Percentiles rank a stretch among this genome's conserved stretches.
These are phyloP conservation scores for Onychomys torridus DNA, from an alignment of 2,797 vertebrate genomes.

Conservation along the genomic window DNA sequence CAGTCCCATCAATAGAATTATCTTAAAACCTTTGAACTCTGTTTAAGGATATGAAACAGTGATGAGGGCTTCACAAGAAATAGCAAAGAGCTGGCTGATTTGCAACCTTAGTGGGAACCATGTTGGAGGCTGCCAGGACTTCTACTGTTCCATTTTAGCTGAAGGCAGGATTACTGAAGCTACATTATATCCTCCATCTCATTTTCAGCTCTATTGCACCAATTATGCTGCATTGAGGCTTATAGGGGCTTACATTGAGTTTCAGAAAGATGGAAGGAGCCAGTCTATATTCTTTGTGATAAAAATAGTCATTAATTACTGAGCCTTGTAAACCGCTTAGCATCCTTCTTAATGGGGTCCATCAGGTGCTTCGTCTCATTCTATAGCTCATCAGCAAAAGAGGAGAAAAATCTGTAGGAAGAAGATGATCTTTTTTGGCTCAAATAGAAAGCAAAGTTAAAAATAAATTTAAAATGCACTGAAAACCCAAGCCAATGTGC, in stretches of 20 bases:
- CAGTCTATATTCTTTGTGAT: conserved; percentile 87
- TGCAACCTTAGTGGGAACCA: conserved; percentile 85
- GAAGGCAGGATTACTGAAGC: conserved; percentile 86
- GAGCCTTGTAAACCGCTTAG: conserved; percentile 87
- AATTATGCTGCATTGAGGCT: conserved; percentile 88
- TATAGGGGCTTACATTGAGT: conserved; percentile 87
- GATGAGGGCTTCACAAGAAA: conserved; percentile 71
- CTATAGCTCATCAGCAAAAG: conserved; percentile 84
- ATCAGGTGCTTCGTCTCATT: conserved; percentile 82
- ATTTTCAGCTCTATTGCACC: conserved; percentile 90
- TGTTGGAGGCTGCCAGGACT: conserved; percentile 79
- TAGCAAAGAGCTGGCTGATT: conserved; percentile 77
- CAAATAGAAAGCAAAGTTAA: conserved; percentile 83
- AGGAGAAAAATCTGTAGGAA: conserved; percentile 76
- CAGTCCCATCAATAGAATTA: conserved; percentile 72
- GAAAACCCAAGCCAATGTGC: conserved; percentile 75
- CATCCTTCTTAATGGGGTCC: conserved; percentile 83
- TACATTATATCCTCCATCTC: conserved; percentile 87
- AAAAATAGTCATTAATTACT: conserved; percentile 90
- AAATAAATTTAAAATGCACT: conserved; percentile 73
- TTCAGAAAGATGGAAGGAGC: conserved; percentile 86
- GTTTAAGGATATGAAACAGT: conserved; percentile 74
- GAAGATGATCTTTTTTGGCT: conserved; percentile 81
- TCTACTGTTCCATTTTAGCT: conserved; percentile 84
- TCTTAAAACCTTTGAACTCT: conserved; percentile 82